Evolutionary conservation across 2,797 vertebrate genomes (phyloP).

Genomic region (Aldrovandia affinis): DNA sequence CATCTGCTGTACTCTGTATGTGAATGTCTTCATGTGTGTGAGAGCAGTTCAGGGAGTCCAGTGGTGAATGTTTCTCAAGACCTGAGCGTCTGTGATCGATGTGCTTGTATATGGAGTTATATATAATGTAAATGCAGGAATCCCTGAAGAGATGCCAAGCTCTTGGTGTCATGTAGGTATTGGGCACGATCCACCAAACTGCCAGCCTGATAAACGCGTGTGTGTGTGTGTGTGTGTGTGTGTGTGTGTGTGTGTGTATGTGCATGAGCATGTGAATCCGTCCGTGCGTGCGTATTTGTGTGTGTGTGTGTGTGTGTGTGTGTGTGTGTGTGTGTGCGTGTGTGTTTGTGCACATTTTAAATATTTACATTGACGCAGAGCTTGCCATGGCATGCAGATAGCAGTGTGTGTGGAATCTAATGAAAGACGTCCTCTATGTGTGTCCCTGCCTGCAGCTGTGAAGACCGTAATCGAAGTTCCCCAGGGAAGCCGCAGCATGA

Average conservation of each 20-base stretch:
- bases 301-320: background rate
- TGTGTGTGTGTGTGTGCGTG: constrained; percentile 16
- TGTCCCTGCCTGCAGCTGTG: constrained; percentile 74
- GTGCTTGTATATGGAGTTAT: too few relatives aligned
- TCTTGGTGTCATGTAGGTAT: too few relatives aligned
- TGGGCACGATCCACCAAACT: too few relatives aligned
- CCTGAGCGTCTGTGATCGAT: too few relatives aligned
- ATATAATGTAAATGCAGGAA: too few relatives aligned
- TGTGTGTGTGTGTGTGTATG: background rate
- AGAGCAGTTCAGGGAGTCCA: too few relatives aligned
- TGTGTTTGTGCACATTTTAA: background rate
- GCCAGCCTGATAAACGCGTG: too few relatives aligned
- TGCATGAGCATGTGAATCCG: background rate
- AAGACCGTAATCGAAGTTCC: constrained; percentile 87
- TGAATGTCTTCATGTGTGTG: too few relatives aligned
- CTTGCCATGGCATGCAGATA: background rate
- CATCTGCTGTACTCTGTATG: too few relatives aligned
- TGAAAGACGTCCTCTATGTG: background rate
- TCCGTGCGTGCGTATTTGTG: background rate
- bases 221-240: too few relatives aligned
- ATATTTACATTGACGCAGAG: background rate
- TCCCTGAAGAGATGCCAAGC: too few relatives aligned
- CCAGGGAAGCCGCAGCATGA: constrained; percentile 84
- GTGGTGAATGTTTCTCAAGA: too few relatives aligned
- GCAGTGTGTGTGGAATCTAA: background rate